phyloP scores from a whole-genome alignment of 2,888 invertebrate genomes.

The Cosmia trapezina region DNA sequence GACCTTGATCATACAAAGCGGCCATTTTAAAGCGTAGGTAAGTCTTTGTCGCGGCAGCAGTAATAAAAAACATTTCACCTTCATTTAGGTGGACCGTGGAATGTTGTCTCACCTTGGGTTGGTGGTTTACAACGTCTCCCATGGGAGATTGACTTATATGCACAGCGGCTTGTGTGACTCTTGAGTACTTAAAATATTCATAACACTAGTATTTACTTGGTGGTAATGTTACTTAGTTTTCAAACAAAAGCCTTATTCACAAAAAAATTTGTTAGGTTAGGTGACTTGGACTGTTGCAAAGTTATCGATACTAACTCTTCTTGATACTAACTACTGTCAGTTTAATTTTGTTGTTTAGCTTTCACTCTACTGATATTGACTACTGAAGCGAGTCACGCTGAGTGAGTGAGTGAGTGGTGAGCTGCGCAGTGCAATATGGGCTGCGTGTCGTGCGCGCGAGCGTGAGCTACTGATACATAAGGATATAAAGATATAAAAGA shows the following conservation, averaged over 20 bases:
- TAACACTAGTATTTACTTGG: neutral
- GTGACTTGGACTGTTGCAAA: neutral
- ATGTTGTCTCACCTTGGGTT: slow-evolving; percentile 8
- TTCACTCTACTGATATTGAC: too few species aligned
- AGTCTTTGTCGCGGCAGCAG: neutral
- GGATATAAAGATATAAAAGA: too few species aligned
- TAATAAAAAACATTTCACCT: slow-evolving; percentile 1
- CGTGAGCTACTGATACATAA: too few species aligned
- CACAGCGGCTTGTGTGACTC: neutral
- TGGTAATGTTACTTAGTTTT: neutral
- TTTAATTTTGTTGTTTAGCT: neutral
- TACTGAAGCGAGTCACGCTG: too few species aligned
- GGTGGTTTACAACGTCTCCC: neutral
- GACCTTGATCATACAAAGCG: slow-evolving; percentile 4
- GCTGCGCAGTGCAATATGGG: too few species aligned
- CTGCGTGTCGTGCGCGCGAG: too few species aligned
- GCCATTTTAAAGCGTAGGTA: neutral
- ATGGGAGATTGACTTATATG: slow-evolving; percentile 6
- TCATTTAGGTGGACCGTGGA: neutral
- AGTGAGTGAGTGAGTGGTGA: too few species aligned
- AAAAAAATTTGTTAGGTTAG: too few species aligned
- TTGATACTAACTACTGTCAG: neutral
- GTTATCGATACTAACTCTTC: neutral
- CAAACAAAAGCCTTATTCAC: neutral
- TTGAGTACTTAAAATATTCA: slow-evolving; percentile 2